These are phyloP conservation scores for Pocillopora meandrina DNA, from an alignment of 92 coral and sea anemone species.

Conservation along the genomic window DNA sequence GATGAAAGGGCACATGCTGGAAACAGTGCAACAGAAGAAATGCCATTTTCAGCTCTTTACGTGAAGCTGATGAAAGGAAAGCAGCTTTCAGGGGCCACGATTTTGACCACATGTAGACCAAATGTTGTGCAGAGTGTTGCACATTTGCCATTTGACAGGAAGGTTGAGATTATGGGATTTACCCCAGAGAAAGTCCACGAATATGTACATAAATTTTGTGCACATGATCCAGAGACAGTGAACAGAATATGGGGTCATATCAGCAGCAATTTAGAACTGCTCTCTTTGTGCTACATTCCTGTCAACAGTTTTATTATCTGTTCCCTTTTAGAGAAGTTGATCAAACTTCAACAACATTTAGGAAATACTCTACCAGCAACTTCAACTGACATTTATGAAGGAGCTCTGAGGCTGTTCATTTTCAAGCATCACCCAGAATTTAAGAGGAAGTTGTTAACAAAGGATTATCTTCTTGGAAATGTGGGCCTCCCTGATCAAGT, in stretches of 20 bases:
- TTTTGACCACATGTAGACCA: conserved; percentile 61
- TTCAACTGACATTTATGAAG: conserved; percentile 36
- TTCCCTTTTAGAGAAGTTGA: conserved; percentile 1
- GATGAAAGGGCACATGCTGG: conserved; percentile 23
- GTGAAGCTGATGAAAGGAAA: conserved; percentile 41
- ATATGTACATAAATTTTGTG: conserved; percentile 42
- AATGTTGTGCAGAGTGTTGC: conserved; percentile 34
- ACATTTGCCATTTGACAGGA: conserved; percentile 23
- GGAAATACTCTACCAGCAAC: conserved; percentile 26
- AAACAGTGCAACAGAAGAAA: conserved; percentile 12
- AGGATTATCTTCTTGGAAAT: conserved; percentile 8
- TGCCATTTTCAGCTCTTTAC: conserved; percentile 45
- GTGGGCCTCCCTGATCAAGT: conserved; percentile 6
- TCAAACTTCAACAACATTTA: neutral
- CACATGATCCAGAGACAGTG: neutral
- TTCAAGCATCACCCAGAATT: conserved; percentile 52
- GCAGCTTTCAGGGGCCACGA: conserved; percentile 52
- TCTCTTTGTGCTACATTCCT: conserved; percentile 62
- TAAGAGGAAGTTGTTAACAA: neutral
- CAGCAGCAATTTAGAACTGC: conserved; percentile 23
- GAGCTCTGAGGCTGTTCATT: conserved; percentile 33
- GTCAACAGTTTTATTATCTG: conserved; percentile 61
- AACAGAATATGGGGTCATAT: conserved; percentile 41
- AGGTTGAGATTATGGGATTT: conserved; percentile 65
- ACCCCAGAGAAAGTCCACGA: conserved; percentile 46